Base-by-base conservation (phyloP, 2,113 vertebrate genomes). In the Carassius gibelio region DNA sequence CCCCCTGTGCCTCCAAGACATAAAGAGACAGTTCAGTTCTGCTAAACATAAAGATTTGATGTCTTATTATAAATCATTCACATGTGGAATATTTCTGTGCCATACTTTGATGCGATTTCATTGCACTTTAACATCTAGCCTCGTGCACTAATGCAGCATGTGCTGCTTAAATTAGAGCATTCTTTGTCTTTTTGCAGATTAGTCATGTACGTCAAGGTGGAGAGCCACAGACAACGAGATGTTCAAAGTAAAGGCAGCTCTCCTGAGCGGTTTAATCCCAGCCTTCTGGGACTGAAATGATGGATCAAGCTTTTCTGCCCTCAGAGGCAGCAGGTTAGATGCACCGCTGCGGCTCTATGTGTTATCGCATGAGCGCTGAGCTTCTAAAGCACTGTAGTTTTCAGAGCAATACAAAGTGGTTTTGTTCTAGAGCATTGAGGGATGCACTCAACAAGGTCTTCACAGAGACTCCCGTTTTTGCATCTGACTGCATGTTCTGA, bases 261-360 rank as follows among this genome's bases (percentile, higher is more conserved):
- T 87, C 42, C 26, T 42, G 23, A 34, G 71, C 8, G 42, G 23
- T 85, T 85, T 85, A 79, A 83, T 52, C n/a, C 50, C 75, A 62
- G 61, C n/a, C 74, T 77, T 52, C 48, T 75, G 19, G 88, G 42
- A 62, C 55, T 83, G 48, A 83, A 85, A 68, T 77, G 50, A 84
- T 86, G 74, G 48, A 76, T 82, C 75, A 19, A 0, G 52, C 52
- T 78, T 57, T 34, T 66, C 42, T 15, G n/a, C 42, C 48, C 62
- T 75, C 55, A 50, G n/a, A 34, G 52, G 15, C 42, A 23, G 7
- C 13, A 55, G 52, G 62, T 72, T 30, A 15, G 78, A 71, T 0
- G 8, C 9, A 21, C 34, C 36, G 8, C 34, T 8, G 4, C 69
- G 19, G 1, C 8, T 62, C 17, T 36, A 42, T 3, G 10, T 23